These are phyloP conservation scores for Lasioglossum zephyrum DNA, from an alignment of 2,888 invertebrate species.

Conservation along the genomic window DNA sequence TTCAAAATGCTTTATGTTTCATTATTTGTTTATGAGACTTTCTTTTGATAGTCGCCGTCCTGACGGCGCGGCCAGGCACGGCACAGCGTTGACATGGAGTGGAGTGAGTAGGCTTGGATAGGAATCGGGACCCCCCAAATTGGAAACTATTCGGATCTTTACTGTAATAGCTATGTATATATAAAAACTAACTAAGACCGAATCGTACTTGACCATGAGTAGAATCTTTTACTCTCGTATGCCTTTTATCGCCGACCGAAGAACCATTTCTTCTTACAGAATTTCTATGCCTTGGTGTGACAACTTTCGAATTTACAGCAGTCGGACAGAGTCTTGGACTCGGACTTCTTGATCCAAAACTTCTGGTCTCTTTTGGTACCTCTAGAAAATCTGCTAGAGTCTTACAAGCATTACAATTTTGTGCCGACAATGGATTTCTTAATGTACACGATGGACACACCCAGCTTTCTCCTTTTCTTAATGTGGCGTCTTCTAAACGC, in stretches of 20 bases:
- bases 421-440: conserved; percentile 90
- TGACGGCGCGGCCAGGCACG: too few relatives aligned
- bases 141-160: too few relatives aligned
- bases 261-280: conserved; percentile 81
- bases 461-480: conserved; percentile 91
- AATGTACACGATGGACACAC: conserved; percentile 90
- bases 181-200: neutral
- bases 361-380: conserved; percentile 77
- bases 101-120: too few relatives aligned
- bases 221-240: conserved; percentile 77
- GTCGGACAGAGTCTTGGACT: conserved; percentile 74
- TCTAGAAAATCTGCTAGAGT: conserved; percentile 85
- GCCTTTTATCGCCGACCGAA: conserved; percentile 76
- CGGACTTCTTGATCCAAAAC: conserved; percentile 80
- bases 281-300: conserved; percentile 81
- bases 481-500: conserved; percentile 88
- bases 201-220: conserved; percentile 73
- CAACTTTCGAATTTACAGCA: conserved; percentile 76
- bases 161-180: neutral
- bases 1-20: too few relatives aligned
- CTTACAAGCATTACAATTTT: conserved; percentile 91
- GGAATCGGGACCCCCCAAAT: too few relatives aligned
- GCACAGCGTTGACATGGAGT: too few relatives aligned
- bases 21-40: too few relatives aligned
- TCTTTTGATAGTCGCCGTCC: too few relatives aligned